Evolutionary conservation across 2,888 invertebrate species (phyloP).

Genomic region (Phyllotreta cruciferae): DNA sequence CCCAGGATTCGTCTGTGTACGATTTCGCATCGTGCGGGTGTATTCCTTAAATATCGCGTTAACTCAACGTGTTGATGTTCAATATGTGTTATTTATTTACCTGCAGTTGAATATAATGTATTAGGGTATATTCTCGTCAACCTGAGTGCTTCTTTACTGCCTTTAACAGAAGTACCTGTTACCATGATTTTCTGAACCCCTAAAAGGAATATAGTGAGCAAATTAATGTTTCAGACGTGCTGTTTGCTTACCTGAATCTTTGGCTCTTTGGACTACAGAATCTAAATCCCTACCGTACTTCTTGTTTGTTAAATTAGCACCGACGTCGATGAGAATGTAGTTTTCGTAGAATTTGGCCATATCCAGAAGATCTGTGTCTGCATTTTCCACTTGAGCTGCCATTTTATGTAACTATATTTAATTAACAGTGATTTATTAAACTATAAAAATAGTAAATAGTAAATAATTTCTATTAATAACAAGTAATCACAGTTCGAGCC

Average conservation of each 20-base stretch:
- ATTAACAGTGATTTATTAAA: too few relatives aligned
- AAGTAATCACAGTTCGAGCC: not conserved
- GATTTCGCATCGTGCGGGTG: conserved; percentile 95
- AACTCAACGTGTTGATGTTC: too few relatives aligned
- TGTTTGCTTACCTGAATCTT: conserved; percentile 78
- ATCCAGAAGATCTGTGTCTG: conserved; percentile 31
- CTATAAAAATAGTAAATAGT: too few relatives aligned
- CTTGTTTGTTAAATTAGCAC: conserved; percentile 92
- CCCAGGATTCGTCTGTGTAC: conserved; percentile 79
- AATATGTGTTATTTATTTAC: conserved; percentile 57
- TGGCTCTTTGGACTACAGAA: conserved; percentile 88
- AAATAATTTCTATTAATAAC: not conserved
- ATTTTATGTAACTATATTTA: conserved; percentile 29
- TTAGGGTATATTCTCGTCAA: conserved; percentile 90
- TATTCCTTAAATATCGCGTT: conserved; percentile 69
- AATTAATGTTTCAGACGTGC: conserved; percentile 8
- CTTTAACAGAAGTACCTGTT: conserved; percentile 87
- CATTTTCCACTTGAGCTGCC: conserved; percentile 39
- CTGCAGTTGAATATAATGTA: conserved; percentile 89
- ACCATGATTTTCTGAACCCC: conserved; percentile 95
- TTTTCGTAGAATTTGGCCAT: conserved; percentile 89
- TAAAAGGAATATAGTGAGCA: conserved; percentile 51
- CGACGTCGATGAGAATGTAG: conserved; percentile 90
- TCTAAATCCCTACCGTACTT: conserved; percentile 92
- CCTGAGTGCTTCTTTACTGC: conserved; percentile 89